A percentile compares a stretch with the other conserved stretches of the same genome.
Evolutionary conservation across 2,888 invertebrate species (phyloP).

Genomic region (Ochropleura plecta): DNA sequence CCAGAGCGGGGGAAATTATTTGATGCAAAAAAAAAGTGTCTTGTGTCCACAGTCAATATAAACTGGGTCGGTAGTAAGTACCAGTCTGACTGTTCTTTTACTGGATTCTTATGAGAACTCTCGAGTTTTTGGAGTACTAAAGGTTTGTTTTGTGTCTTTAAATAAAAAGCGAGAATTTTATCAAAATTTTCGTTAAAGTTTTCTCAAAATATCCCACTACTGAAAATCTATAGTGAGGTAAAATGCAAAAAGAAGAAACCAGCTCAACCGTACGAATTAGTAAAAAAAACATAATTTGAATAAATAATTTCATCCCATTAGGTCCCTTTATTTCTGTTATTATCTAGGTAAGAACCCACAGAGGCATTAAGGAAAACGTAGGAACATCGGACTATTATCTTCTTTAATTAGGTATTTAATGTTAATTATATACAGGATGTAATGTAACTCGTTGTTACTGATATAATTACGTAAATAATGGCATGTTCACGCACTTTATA

Average conservation of each 20-base stretch:
- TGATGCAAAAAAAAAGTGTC: too few species aligned
- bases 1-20: too few species aligned
- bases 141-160: background rate
- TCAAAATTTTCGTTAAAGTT: background rate
- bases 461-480: conserved; percentile 85
- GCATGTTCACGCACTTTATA: conserved; percentile 74
- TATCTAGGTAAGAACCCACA: conserved; percentile 44
- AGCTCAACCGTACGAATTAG: background rate
- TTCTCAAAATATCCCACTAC: background rate
- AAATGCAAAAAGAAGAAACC: background rate
- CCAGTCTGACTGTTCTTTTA: too few species aligned
- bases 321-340: conserved; percentile 36
- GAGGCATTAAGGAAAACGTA: conserved; percentile 81
- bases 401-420: conserved; percentile 87
- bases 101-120: too few species aligned
- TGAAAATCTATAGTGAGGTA: background rate
- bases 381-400: conserved; percentile 79
- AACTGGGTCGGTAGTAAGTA: too few species aligned
- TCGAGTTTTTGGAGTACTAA: too few species aligned
- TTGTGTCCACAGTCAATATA: too few species aligned
- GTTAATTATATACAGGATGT: conserved; percentile 87
- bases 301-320: conserved; percentile 27
- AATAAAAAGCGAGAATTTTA: background rate
- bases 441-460: conserved; percentile 75
- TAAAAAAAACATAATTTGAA: conserved; percentile 29